Base-by-base conservation (phyloP, 2,113 vertebrate genomes). In the Bettongia penicillata region DNA sequence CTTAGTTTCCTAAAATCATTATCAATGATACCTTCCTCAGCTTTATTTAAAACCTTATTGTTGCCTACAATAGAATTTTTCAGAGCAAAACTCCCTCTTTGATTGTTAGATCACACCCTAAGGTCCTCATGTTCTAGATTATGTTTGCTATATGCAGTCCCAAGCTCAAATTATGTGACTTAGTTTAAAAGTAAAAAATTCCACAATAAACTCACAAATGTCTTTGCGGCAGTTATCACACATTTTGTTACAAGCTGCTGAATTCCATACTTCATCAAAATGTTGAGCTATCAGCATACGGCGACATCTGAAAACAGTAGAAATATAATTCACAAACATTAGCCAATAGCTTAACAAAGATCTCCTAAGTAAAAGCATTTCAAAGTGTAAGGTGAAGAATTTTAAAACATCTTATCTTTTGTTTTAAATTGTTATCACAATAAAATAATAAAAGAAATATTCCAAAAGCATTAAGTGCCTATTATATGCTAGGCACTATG, bases 221-320 rank as follows among this genome's bases (percentile, higher is more conserved):
- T 98, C 98, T 93, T 98, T 98, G 12, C 98, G 98, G 98, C 99
- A 99, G 90, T 99, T 99, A 51, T 99, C 99, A 97, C 99, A 99
- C 99, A 99, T 99, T 97, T 98, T 98, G 98, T 99, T 99, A 96
- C 99, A 99, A 43, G 98, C 99, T 37, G 99, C 98, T 51, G 99
- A 98, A 31, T 99, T 99, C 99, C 99, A 99, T 1, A 99, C 99
- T 98, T 99, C 99, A 93, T 99, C 99, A 94, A 99, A 99, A 97
- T 99, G 99, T 61, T 98, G 98, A 0, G 99, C 99, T 98, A 99
- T 99, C 91, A 99, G 97, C 16, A 99, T 99, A 4, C 99, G 99
- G 16, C 99, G 99, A 96, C 99, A 99, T 96, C 99, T 99, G 96
- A 50, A 95, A 92, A 92, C n/a, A 96, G 43, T 25, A 91, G 50